These are phyloP conservation scores for Theonella swinhoei DNA, from an alignment of 37 sponge, comb jelly and placozoan genomes.

Conservation along the genomic window DNA sequence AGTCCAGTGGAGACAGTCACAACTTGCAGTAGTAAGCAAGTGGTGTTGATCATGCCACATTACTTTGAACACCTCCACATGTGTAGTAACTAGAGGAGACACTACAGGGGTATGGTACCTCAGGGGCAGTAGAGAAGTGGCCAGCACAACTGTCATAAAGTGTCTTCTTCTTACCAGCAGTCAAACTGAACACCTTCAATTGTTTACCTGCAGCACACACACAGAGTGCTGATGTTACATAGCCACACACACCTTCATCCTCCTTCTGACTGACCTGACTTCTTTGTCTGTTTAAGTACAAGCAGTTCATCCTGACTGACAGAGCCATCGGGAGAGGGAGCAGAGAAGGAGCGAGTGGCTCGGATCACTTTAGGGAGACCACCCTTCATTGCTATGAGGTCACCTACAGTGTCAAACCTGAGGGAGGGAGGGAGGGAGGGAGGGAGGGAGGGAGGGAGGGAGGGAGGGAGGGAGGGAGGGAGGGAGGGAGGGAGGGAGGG, in stretches of 20 bases:
- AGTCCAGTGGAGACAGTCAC: too few relatives aligned
- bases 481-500: neutral
- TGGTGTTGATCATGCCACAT: too few relatives aligned
- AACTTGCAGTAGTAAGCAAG: too few relatives aligned
- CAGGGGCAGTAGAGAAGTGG: slow-evolving; percentile 43
- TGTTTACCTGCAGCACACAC: slow-evolving; percentile 34
- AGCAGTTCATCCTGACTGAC: neutral
- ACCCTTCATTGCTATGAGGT: neutral
- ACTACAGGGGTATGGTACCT: too few relatives aligned
- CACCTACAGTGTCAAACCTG: slow-evolving; percentile 17
- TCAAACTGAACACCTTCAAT: slow-evolving; percentile 37
- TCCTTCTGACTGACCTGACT: neutral
- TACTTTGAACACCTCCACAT: too few relatives aligned
- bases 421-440: slow-evolving; percentile 18
- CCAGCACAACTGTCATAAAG: slow-evolving; percentile 46
- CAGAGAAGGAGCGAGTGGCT: neutral
- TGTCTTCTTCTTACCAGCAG: slow-evolving; percentile 27
- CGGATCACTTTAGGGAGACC: neutral
- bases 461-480: neutral
- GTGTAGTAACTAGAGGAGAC: too few relatives aligned
- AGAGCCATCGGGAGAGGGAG: neutral
- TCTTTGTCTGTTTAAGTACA: neutral
- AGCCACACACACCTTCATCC: neutral
- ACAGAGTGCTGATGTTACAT: neutral
- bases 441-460: slow-evolving; percentile 10